These are phyloP conservation scores for Pristiophorus japonicus DNA, from an alignment of 2,113 vertebrate species.

Conservation along the genomic window DNA sequence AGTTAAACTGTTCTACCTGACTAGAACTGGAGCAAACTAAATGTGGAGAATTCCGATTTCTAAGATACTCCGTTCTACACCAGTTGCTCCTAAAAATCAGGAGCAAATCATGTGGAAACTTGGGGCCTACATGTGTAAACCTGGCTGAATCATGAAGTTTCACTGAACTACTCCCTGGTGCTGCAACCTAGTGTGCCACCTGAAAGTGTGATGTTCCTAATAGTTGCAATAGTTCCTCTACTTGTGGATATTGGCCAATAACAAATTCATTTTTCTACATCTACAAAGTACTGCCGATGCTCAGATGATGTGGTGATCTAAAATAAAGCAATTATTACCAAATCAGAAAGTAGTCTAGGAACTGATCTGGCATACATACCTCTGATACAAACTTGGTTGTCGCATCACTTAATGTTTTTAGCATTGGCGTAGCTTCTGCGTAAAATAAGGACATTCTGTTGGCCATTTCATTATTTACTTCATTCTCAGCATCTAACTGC, in stretches of 20 bases:
- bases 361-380: slow-evolving; percentile 52
- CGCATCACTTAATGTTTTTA: slow-evolving; percentile 94
- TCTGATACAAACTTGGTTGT: slow-evolving; percentile 93
- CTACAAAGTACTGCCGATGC: not conserved
- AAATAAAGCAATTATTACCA: not conserved
- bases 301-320: not conserved
- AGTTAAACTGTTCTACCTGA: no score
- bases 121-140: not conserved
- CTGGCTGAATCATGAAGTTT: not conserved
- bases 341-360: not conserved
- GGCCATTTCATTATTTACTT: slow-evolving; percentile 99
- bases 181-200: not conserved
- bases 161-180: not conserved
- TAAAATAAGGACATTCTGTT: slow-evolving; percentile 99
- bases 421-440: slow-evolving; percentile 93
- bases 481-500: slow-evolving; percentile 90
- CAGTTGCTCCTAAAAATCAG: no score
- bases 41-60: no score
- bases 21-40: no score
- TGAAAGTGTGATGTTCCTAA: not conserved
- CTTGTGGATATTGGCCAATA: not conserved
- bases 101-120: no score
- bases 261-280: no score
- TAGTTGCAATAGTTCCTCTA: not conserved
- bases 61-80: no score